Evolutionary conservation across 2,797 vertebrate species (phyloP), one percentile per base, ranked within the genome.

Genomic region (Anomalospiza imberbis): DNA sequence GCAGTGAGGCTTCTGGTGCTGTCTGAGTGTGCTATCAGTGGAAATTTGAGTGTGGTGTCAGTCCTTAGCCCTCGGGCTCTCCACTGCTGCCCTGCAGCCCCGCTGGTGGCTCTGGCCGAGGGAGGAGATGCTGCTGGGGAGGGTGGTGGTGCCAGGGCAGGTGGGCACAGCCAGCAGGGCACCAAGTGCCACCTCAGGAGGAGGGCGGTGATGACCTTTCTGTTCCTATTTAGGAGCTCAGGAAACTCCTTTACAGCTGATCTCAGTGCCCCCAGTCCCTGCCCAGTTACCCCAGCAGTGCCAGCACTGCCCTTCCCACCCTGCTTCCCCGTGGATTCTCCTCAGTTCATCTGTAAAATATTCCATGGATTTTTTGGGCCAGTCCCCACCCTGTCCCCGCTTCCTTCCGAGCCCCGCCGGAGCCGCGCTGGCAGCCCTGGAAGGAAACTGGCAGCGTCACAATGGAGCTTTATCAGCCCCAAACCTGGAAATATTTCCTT

Each of bases 401-500:
- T 95, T 94, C 95, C 93, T 92, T 10, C 74, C 24, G 51, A 81
- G 92, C 55, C 68, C 0, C 2, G 2, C 18, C 0, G 58, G 92
- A 95, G 79, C 85, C 54, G 0, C 44, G 62, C 58, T 28, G 10
- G 4, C 51, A 47, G 84, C 63, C 55, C 31, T 47, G 87, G 82
- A 32, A 95, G 95, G 95, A 93, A 96, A 25, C 51, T 1, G 72
- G 73, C 73, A 53, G 75, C 40, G 34, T 66, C 94, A 82, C 87
- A 73, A 21, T 9, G 78, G 40, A 26, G 34, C 71, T 61, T 93
- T 83, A 83, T 89, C 92, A 63, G 75, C 10, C 38, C 72, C 9
- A 6, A 58, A 17, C 40, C 17, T 3, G 55, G 29, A 38, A 84
- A 81, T 29, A 9, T 17, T 83, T 57, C 82, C 91, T 71, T 58